These are phyloP conservation scores for Drosophila kambysellisi DNA, from an alignment of 2,888 invertebrate genomes.

Conservation along the genomic window DNA sequence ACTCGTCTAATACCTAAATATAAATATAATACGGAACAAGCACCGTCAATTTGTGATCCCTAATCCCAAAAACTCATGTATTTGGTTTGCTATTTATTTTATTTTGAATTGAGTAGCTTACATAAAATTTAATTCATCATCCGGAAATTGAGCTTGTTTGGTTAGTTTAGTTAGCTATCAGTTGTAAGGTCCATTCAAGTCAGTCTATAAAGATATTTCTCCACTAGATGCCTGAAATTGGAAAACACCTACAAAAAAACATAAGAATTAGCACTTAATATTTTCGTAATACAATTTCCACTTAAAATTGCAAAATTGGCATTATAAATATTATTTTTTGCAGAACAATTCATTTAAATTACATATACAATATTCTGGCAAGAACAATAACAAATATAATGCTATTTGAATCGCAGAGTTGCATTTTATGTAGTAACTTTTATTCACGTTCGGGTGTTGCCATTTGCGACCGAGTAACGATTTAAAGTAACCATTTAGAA, in stretches of 20 bases:
- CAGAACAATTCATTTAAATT: background rate
- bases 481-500: constrained; percentile 51
- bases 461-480: constrained; percentile 48
- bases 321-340: background rate
- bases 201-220: background rate
- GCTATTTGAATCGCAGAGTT: constrained; percentile 44
- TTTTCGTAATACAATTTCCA: background rate
- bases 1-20: background rate
- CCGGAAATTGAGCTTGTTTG: background rate
- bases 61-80: background rate
- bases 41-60: background rate
- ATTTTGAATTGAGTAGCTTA: background rate
- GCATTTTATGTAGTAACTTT: constrained; percentile 57
- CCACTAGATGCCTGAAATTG: background rate
- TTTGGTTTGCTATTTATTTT: constrained; percentile 2
- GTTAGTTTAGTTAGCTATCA: background rate
- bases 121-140: background rate
- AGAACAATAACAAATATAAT: constrained; percentile 50
- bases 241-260: background rate
- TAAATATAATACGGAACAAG: background rate
- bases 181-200: background rate
- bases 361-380: background rate
- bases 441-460: constrained; percentile 47
- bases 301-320: background rate
- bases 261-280: no score